Evolutionary conservation across 2,797 vertebrate species (phyloP).

Genomic region (Vireo griseus): DNA sequence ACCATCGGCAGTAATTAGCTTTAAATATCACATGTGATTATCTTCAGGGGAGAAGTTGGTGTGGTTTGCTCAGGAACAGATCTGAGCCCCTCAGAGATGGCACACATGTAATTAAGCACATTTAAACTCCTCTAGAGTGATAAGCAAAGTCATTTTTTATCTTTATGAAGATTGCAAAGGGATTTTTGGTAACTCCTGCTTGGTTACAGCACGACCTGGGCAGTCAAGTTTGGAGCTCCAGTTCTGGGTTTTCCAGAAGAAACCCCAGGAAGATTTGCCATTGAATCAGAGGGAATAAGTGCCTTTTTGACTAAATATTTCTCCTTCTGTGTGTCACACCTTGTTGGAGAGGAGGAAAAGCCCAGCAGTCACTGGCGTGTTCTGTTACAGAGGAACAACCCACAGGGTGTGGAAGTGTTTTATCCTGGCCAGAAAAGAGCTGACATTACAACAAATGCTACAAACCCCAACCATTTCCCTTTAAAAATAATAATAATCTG

Average conservation of each 20-base stretch:
- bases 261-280: neutral
- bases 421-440: neutral
- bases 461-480: neutral
- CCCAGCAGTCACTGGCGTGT: neutral
- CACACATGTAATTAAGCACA: neutral
- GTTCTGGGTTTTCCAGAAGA: neutral
- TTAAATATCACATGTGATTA: neutral
- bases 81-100: neutral
- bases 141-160: neutral
- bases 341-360: neutral
- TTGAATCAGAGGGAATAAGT: neutral
- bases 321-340: neutral
- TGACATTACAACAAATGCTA: neutral
- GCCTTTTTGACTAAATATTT: neutral
- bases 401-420: neutral
- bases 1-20: neutral
- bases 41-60: neutral
- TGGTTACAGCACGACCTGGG: rapidly evolving
- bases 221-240: neutral
- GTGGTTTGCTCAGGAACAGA: neutral
- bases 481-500: neutral
- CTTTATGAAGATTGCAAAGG: neutral
- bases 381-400: neutral
- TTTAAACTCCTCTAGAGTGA: neutral
- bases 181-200: neutral